These are phyloP conservation scores for Papilio gigon DNA, from an alignment of 2,888 invertebrate genomes.

Conservation along the genomic window DNA sequence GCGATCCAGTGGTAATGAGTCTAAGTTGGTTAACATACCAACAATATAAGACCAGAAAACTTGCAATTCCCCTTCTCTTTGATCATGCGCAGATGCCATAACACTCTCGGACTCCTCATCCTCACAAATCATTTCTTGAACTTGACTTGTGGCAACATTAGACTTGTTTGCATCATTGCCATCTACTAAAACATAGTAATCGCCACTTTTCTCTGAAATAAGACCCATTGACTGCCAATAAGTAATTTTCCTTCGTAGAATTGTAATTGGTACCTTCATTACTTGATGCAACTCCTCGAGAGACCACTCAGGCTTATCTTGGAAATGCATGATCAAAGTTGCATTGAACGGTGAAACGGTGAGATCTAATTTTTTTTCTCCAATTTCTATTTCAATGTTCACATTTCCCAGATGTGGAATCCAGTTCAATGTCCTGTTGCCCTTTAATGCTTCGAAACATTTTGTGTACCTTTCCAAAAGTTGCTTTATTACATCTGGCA, in stretches of 20 bases:
- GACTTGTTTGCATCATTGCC: constrained; percentile 80
- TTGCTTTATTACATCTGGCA: constrained; percentile 90
- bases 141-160: constrained; percentile 80
- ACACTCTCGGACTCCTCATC: constrained; percentile 97
- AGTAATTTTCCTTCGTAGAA: constrained; percentile 92
- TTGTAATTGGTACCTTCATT: constrained; percentile 93
- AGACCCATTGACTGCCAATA: constrained; percentile 98
- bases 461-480: constrained; percentile 94
- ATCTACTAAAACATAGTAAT: constrained; percentile 89
- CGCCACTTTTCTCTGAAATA: constrained; percentile 88
- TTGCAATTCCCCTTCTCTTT: constrained; percentile 96
- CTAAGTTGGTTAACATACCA: constrained; percentile 97
- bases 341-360: constrained; percentile 96
- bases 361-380: constrained; percentile 89
- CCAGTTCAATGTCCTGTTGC: constrained; percentile 96
- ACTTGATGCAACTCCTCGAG: constrained; percentile 92
- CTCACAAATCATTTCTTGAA: constrained; percentile 87
- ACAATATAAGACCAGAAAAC: constrained; percentile 98
- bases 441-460: constrained; percentile 94
- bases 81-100: constrained; percentile 97
- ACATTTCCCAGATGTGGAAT: constrained; percentile 96
- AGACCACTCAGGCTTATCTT: constrained; percentile 92
- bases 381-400: constrained; percentile 93
- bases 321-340: constrained; percentile 96
- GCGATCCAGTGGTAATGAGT: constrained; percentile 93